These are phyloP conservation scores for Lamellibrachia luymesi DNA, from an alignment of 1,140 invertebrate genomes.

Conservation along the genomic window DNA sequence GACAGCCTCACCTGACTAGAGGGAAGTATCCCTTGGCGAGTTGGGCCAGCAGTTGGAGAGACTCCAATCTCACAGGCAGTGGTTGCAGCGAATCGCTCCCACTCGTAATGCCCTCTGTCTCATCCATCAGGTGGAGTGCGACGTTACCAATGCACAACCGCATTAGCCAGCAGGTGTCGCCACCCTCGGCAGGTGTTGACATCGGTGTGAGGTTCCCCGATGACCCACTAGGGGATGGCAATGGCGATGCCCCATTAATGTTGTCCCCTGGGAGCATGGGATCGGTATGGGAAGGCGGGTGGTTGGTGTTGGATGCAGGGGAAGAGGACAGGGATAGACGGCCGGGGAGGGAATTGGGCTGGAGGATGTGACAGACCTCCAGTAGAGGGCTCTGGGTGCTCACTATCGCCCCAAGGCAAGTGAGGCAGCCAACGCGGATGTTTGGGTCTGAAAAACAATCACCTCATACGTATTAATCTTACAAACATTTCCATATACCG, in stretches of 20 bases:
- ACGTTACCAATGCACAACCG: constrained; percentile 53
- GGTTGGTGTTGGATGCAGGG: no score
- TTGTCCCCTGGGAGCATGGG: neutral
- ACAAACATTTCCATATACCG: no score
- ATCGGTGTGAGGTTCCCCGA: neutral
- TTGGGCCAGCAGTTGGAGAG: constrained; percentile 72
- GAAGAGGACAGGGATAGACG: neutral
- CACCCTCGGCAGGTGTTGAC: neutral
- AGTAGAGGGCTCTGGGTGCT: constrained; percentile 65
- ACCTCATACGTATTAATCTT: neutral
- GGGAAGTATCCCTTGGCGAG: constrained; percentile 68
- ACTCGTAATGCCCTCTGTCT: neutral
- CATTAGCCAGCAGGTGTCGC: constrained; percentile 47
- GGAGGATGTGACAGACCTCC: constrained; percentile 57
- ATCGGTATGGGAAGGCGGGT: neutral
- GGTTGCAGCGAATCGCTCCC: constrained; percentile 34
- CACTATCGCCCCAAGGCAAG: constrained; percentile 74
- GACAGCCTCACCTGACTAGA: constrained; percentile 55
- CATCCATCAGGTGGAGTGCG: constrained; percentile 29
- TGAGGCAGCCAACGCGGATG: constrained; percentile 72
- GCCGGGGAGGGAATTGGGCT: neutral
- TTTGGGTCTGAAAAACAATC: constrained; percentile 64
- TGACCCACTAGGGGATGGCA: constrained; percentile 3
- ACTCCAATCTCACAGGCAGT: constrained; percentile 71
- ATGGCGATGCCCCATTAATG: neutral